These are phyloP conservation scores for Sinocyclocheilus anophthalmus DNA, from an alignment of 2,113 vertebrate species.

Conservation along the genomic window DNA sequence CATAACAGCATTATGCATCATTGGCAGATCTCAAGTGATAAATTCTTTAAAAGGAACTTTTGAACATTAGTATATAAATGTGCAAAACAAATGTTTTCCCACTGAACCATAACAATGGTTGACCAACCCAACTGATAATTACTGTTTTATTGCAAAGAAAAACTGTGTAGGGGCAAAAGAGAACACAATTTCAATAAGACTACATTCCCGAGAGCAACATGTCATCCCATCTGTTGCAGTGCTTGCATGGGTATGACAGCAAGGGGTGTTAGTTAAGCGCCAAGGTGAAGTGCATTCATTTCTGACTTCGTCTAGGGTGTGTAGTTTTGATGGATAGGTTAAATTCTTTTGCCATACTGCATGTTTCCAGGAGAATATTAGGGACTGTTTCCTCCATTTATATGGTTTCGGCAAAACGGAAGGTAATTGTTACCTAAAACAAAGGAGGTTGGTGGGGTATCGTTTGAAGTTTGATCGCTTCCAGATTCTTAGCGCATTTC, in stretches of 20 bases:
- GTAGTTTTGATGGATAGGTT: no score
- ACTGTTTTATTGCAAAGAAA: neutral
- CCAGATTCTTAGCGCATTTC: no score
- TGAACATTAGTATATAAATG: conserved; percentile 23
- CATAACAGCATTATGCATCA: conserved; percentile 66
- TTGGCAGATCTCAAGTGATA: neutral
- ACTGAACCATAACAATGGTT: neutral
- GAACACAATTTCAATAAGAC: conserved; percentile 1
- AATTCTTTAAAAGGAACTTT: neutral
- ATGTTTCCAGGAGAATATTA: no score
- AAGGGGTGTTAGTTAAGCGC: no score
- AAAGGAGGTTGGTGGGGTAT: no score
- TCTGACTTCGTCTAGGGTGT: no score
- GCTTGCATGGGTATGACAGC: neutral
- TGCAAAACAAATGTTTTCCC: neutral
- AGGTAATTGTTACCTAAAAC: no score
- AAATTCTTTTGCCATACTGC: no score
- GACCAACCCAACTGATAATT: neutral
- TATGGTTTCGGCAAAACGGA: no score
- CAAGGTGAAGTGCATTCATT: no score
- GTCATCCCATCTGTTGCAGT: conserved; percentile 44
- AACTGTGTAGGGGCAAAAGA: neutral
- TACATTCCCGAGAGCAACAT: conserved; percentile 44
- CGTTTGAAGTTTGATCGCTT: no score
- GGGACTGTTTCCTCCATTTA: no score